A percentile compares a stretch with the other conserved stretches of the same genome.
Conservation (phyloP, 2,888 invertebrate species). For the Anticlea derivata region DNA sequence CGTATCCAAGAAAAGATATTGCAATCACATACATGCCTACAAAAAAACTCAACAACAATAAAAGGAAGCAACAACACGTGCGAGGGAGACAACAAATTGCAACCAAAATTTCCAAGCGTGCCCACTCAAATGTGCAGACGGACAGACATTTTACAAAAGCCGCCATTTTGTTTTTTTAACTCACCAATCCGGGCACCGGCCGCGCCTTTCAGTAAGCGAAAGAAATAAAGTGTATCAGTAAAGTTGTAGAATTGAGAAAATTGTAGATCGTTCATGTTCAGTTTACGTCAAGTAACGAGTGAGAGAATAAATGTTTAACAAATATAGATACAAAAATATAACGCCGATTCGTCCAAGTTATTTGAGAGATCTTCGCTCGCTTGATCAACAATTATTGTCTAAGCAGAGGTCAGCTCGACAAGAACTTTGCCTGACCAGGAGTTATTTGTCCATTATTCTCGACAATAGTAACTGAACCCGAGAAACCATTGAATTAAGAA, state of each 20-base stretch:
- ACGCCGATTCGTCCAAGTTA: no score
- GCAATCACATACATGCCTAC: constrained; percentile 73
- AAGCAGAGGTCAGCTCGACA: no score
- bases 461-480: no score
- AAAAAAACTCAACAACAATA: constrained; percentile 34
- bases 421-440: no score
- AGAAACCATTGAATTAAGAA: neutral
- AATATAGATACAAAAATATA: no score
- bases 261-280: neutral
- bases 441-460: no score
- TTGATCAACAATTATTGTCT: no score
- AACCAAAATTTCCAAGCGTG: constrained; percentile 65
- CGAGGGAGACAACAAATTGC: constrained; percentile 41
- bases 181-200: constrained; percentile 87
- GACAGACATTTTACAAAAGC: constrained; percentile 46
- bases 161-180: constrained; percentile 63
- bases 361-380: no score
- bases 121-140: constrained; percentile 48
- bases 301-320: neutral
- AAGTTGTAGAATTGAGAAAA: constrained; percentile 17
- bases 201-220: constrained; percentile 80
- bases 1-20: constrained; percentile 66
- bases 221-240: constrained; percentile 56
- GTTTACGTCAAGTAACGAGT: neutral
- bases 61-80: constrained; percentile 33